Conservation (phyloP, 2,797 vertebrate genomes). For the Phylloscopus collybita region DNA sequence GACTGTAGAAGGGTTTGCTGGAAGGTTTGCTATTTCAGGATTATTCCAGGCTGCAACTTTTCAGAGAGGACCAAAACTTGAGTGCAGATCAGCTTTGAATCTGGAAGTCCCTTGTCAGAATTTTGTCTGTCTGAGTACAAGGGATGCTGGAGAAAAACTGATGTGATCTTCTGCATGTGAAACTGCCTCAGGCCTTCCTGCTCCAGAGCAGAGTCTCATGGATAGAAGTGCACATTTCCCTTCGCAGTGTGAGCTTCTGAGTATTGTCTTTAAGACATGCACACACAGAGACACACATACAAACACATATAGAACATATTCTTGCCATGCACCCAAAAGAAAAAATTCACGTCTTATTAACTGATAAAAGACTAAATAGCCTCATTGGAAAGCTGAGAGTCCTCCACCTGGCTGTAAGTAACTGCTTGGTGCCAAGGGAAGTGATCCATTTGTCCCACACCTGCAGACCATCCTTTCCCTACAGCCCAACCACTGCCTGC, state of each 20-base stretch:
- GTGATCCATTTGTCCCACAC: not conserved
- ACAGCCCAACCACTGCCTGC: not conserved
- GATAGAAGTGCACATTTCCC: not conserved
- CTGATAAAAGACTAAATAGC: not conserved
- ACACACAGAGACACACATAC: not conserved
- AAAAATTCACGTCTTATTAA: not conserved
- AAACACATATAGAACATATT: not conserved
- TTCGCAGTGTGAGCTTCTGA: not conserved
- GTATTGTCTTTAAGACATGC: not conserved
- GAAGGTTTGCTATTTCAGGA: not conserved
- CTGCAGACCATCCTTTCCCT: rapidly evolving
- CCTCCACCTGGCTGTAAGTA: not conserved
- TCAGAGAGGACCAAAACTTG: not conserved
- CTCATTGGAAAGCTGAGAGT: not conserved
- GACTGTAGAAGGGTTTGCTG: not conserved
- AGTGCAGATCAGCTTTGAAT: not conserved
- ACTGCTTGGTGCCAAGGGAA: not conserved
- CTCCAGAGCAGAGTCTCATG: not conserved
- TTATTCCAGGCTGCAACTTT: not conserved
- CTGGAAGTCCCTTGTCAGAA: not conserved
- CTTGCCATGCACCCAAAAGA: not conserved
- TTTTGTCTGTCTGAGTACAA: not conserved
- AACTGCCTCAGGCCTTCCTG: not conserved
- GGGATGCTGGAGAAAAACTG: not conserved
- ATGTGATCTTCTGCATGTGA: not conserved